phyloP scores from a whole-genome alignment of 2,797 vertebrate genomes.

The Selene dorsalis region DNA sequence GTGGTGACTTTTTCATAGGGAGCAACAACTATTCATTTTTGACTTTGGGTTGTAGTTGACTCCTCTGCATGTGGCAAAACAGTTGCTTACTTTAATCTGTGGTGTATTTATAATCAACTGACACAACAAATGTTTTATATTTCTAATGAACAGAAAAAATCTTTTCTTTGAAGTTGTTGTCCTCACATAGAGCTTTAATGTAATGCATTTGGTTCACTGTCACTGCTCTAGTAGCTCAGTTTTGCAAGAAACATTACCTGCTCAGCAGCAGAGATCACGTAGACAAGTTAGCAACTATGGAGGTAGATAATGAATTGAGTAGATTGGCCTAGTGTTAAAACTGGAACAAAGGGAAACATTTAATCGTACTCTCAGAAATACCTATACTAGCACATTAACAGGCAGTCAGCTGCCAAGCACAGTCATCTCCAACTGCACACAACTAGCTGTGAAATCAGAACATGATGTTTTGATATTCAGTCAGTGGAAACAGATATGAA shows the following conservation, averaged over 20 bases:
- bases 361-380: too few species aligned
- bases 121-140: background rate
- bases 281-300: background rate
- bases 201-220: background rate
- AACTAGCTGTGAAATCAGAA: background rate
- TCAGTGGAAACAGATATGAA: background rate
- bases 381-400: too few species aligned
- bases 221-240: too few species aligned
- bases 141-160: background rate
- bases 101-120: background rate
- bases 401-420: background rate
- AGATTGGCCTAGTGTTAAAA: too few species aligned
- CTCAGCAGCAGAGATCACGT: background rate
- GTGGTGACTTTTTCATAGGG: background rate
- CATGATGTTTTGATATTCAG: background rate
- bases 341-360: too few species aligned
- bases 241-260: background rate
- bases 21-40: background rate
- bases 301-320: too few species aligned
- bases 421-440: background rate
- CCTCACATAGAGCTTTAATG: slow-evolving; percentile 6
- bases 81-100: background rate
- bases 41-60: background rate
- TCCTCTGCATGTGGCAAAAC: background rate
- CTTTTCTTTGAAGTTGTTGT: background rate